Evolutionary conservation across 92 coral and sea anemone species (phyloP).

Genomic region (Heteractis magnifica): DNA sequence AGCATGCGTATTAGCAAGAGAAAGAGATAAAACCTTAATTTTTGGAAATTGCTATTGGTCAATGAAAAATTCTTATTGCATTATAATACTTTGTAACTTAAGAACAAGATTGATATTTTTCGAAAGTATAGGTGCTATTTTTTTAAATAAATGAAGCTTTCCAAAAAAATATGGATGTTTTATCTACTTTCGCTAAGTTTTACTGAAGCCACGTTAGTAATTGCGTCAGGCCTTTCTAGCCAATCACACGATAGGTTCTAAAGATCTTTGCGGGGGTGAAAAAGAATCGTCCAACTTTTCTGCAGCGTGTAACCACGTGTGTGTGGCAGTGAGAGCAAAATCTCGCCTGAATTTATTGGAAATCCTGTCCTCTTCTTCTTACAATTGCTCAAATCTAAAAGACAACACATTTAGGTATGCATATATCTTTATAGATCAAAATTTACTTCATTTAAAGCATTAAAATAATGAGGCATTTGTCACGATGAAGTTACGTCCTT

Average conservation of each 20-base stretch:
- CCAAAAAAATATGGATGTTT: neutral
- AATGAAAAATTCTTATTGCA: neutral
- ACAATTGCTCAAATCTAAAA: neutral
- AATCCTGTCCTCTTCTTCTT: neutral
- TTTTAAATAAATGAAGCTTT: neutral
- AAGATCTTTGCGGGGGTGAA: neutral
- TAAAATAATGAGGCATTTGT: neutral
- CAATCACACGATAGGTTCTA: conserved; percentile 31
- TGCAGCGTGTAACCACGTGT: conserved; percentile 41
- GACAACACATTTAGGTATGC: conserved; percentile 7
- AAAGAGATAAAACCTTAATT: neutral
- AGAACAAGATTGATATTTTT: neutral
- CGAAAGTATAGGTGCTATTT: neutral
- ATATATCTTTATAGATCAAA: neutral
- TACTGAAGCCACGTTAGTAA: conserved; percentile 8
- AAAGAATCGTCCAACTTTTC: conserved; percentile 14
- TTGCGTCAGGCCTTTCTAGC: conserved; percentile 10
- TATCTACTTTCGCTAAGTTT: neutral
- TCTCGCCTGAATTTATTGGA: conserved; percentile 8
- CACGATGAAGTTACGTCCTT: neutral
- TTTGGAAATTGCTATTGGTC: neutral
- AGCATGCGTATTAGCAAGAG: conserved; percentile 10
- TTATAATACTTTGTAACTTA: neutral
- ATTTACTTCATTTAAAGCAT: neutral
- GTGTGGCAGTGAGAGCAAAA: conserved; percentile 13